Evolutionary conservation across 2,797 vertebrate genomes (phyloP).

Genomic region (Phoxinus dragarum): DNA sequence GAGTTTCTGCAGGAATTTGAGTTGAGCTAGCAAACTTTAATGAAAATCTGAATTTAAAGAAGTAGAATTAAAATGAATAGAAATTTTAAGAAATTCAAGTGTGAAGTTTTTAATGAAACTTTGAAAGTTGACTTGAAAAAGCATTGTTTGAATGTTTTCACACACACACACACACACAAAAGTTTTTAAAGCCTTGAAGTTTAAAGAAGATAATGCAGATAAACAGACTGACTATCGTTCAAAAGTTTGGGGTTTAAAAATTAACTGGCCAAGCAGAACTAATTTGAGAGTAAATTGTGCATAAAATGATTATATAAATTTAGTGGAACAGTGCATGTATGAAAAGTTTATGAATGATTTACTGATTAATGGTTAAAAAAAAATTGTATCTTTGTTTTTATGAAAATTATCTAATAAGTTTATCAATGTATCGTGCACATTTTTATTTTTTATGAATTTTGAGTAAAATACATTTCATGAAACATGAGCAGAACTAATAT

Average conservation of each 20-base stretch:
- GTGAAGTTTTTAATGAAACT: neutral
- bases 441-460: neutral
- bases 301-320: neutral
- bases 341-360: neutral
- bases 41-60: neutral
- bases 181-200: neutral
- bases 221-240: neutral
- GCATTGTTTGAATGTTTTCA: neutral
- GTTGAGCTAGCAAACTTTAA: neutral
- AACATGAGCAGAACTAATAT: neutral
- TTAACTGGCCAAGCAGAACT: neutral
- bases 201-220: neutral
- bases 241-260: neutral
- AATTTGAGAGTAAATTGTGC: neutral
- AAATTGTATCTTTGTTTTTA: neutral
- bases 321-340: neutral
- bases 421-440: neutral
- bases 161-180: too few relatives aligned
- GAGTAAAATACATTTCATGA: neutral
- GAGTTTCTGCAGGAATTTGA: neutral
- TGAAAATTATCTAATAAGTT: neutral
- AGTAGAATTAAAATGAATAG: neutral
- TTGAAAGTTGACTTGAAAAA: neutral
- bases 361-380: neutral
- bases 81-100: neutral